A percentile compares a stretch with the other conserved stretches of the same genome.
phyloP scores from a whole-genome alignment of 2,888 invertebrate genomes.

The Pseudolycoriella hygida region DNA sequence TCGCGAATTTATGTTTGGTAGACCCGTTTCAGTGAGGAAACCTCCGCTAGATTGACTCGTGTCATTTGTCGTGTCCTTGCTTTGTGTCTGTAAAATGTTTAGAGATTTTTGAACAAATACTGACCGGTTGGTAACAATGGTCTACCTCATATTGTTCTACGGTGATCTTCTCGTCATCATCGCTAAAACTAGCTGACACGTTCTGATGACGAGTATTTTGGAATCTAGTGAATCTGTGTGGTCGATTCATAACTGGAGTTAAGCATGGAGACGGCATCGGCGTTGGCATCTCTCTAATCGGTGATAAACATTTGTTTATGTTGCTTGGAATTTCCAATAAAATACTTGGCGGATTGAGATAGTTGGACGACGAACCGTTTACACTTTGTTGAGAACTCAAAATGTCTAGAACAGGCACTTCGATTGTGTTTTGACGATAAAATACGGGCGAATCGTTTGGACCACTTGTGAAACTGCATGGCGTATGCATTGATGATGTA shows the following conservation, averaged over 20 bases:
- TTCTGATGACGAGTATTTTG: conserved; percentile 1
- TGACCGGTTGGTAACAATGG: not conserved
- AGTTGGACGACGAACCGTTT: conserved; percentile 27
- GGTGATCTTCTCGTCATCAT: conserved; percentile 4
- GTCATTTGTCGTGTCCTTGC: not conserved
- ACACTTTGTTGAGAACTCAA: conserved; percentile 43
- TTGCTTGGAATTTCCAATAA: conserved; percentile 57
- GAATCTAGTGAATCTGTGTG: conserved; percentile 13
- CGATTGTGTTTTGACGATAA: conserved; percentile 30
- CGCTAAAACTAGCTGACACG: conserved; percentile 17
- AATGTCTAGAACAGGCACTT: conserved; percentile 47
- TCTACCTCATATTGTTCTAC: conserved; percentile 5
- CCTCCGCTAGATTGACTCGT: not conserved
- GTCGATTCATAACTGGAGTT: conserved; percentile 41
- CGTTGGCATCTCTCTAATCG: conserved; percentile 60
- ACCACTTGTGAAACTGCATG: conserved; percentile 39
- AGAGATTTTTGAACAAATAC: not conserved
- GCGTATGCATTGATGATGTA: conserved; percentile 44
- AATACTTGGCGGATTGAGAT: conserved; percentile 53
- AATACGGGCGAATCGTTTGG: conserved; percentile 44
- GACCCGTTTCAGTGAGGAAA: not conserved
- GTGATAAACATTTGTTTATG: conserved; percentile 61
- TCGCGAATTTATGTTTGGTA: conserved; percentile 1
- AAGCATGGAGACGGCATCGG: conserved; percentile 52
- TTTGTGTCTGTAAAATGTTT: not conserved